Base-by-base conservation (phyloP, 2,888 invertebrate species). In the Unio delphinus region DNA sequence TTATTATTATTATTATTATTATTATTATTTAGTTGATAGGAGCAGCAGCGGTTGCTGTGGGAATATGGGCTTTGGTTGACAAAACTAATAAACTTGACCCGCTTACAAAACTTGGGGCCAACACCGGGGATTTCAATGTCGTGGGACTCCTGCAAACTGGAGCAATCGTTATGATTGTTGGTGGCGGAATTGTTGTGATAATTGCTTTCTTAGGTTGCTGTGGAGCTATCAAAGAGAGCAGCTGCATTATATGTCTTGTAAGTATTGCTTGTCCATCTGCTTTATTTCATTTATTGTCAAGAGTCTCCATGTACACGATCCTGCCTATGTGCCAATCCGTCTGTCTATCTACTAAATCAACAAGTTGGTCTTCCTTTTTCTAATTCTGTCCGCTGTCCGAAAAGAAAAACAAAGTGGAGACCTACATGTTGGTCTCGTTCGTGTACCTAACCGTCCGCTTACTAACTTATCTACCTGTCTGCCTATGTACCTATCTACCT, bases 181-280 rank as follows among this genome's bases (percentile, higher is more conserved):
- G 74, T 4, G 77, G 77, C 56, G 74, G 67, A 64, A 72, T 73
- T 26, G 69, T 77, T 30, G 64, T 77, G 30, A 55, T 77, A 26
- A 67, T 77, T 67, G 72, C 74, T 65, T 77, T 77, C 71, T 65
- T 77, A 60, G 77, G 77, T 66, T 77, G 77, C 71, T 77, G 74
- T 61, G 77, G 77, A 66, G 77, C 77, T 11, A 60, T 71, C 34
- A 77, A 73, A 69, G 70, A 77, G 60, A 77, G 66, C 62, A 64
- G 68, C 55, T 77, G 73, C 59, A 56, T 77, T 18, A 57, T 77
- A 15, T 69, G 70, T 61, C 59, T 77, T 70, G 77, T 77, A 69
- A 54, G 76, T 74, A n/a, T 56, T n/a, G n/a, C 55, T 18, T 28
- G 34, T 65, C 18, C 20, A 28, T 61, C 30, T 61, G 26, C 20